A percentile compares a stretch with the other conserved stretches of the same genome.
Evolutionary conservation across 2,888 invertebrate genomes (phyloP).

Genomic region (Punctoribates punctum): DNA sequence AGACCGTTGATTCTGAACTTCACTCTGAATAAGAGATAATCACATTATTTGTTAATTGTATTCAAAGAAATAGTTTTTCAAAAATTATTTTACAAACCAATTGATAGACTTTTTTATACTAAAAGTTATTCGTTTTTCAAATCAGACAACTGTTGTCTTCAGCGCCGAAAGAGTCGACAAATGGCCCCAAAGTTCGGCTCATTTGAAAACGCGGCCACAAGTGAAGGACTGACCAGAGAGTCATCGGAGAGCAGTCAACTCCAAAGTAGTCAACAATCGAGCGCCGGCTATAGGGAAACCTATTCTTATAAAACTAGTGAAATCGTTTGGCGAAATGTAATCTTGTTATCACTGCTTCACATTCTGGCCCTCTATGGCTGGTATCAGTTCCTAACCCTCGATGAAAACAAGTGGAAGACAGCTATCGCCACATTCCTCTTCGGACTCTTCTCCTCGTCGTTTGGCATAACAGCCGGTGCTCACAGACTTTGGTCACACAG

Average conservation of each 20-base stretch:
- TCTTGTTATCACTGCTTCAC: conserved; percentile 47
- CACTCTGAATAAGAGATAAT: too few species aligned
- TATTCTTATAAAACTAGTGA: conserved; percentile 35
- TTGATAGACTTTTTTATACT: too few species aligned
- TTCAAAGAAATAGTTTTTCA: too few species aligned
- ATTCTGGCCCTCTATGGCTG: conserved; percentile 47
- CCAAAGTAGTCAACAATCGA: background rate
- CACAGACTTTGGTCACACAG: conserved; percentile 92
- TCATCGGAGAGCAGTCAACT: too few species aligned
- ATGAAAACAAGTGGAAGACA: conserved; percentile 46
- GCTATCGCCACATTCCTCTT: conserved; percentile 62
- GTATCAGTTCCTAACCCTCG: conserved; percentile 46
- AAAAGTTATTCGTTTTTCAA: too few species aligned
- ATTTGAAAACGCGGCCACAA: background rate
- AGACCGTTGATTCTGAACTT: too few species aligned
- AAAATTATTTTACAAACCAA: background rate
- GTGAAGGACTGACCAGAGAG: background rate
- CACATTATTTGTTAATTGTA: too few species aligned
- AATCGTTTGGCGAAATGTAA: conserved; percentile 49
- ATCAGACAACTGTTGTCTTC: background rate
- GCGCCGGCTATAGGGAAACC: background rate
- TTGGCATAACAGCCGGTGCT: conserved; percentile 90
- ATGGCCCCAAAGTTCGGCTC: background rate
- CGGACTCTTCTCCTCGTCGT: conserved; percentile 62
- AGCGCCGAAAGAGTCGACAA: background rate